phyloP scores from a whole-genome alignment of 1,140 invertebrate species.

The Dermatophagoides farinae region DNA sequence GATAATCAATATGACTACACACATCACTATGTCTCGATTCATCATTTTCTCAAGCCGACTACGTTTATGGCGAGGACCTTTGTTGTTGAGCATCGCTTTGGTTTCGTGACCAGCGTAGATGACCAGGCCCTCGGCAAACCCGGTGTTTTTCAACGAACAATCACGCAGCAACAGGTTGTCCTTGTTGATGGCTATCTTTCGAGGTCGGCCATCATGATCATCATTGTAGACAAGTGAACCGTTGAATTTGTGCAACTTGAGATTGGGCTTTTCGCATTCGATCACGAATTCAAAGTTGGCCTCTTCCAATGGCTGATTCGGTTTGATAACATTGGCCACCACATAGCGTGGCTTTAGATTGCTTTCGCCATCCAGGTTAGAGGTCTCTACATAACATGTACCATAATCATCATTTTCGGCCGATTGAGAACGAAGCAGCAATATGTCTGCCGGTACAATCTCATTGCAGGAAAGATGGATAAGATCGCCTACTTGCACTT shows the following conservation, averaged over 20 bases:
- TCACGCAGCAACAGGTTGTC: conserved; percentile 83
- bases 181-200: conserved; percentile 52
- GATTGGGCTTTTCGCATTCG: conserved; percentile 50
- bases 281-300: conserved; percentile 2
- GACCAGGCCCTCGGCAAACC: conserved; percentile 84
- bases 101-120: conserved; percentile 64
- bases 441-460: conserved; percentile 81
- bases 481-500: conserved; percentile 67
- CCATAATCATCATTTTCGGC: conserved; percentile 29
- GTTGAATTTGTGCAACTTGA: conserved; percentile 84
- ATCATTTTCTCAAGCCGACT: conserved; percentile 76
- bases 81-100: conserved; percentile 93
- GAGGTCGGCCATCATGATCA: conserved; percentile 33
- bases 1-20: conserved; percentile 72
- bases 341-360: conserved; percentile 51
- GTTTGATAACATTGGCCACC: neutral
- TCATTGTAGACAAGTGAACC: conserved; percentile 41
- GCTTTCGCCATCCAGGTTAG: conserved; percentile 96
- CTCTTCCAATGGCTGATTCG: conserved; percentile 24
- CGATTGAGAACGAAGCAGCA: conserved; percentile 48
- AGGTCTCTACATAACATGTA: conserved; percentile 96
- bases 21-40: conserved; percentile 90
- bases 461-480: conserved; percentile 91
- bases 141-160: conserved; percentile 78
- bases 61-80: conserved; percentile 80